Evolutionary conservation across 2,888 invertebrate species (phyloP), one percentile per base, ranked within the genome.

Genomic region (Sclerodermus sp.): DNA sequence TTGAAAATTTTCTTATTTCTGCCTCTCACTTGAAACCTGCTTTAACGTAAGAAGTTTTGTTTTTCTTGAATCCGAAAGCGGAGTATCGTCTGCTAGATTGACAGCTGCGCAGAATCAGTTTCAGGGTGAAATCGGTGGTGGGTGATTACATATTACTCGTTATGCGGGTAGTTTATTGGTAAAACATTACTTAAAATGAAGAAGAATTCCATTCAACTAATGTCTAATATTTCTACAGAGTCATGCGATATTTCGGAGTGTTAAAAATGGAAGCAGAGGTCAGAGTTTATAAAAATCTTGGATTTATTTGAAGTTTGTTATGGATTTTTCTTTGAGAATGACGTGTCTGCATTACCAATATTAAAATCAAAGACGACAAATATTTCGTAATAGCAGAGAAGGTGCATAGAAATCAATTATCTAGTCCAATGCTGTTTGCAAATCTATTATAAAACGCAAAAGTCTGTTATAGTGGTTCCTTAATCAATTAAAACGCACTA

Each of bases 181-280:
- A 39, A 37, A 38, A 49, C 39, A 51, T 40, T 42, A 43, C 39
- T 47, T 17, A 47, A 46, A 50, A 55, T 49, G 40, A 50, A 38
- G 17, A 44, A 34, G 16, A 37, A 29, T 23, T 40, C 9, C 23
- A 31, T 32, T 51, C 29, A 8, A 8, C 23, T 3, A 23, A 23
- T 23, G 8, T 23, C 8, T 8, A 23, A 8, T 23, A 23, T 5
- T 23, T 23, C 23, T 8, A 23, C 8, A 8, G 8, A 23, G 23
- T 5, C n/a, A 43, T 42, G 39, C 10, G 29, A 39, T 32, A 14
- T 44, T 32, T 15, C 17, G 34, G 10, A 12, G 6, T 8, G 34
- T n/a, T 47, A 44, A 53, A 51, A 47, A 71, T 71, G 72, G 70
- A 71, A 62, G 70, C 71, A 29, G 68, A 71, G 48, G 72, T 73